Evolutionary conservation across 1,140 invertebrate species (phyloP).

Genomic region (Drosophila sulfurigaster): DNA sequence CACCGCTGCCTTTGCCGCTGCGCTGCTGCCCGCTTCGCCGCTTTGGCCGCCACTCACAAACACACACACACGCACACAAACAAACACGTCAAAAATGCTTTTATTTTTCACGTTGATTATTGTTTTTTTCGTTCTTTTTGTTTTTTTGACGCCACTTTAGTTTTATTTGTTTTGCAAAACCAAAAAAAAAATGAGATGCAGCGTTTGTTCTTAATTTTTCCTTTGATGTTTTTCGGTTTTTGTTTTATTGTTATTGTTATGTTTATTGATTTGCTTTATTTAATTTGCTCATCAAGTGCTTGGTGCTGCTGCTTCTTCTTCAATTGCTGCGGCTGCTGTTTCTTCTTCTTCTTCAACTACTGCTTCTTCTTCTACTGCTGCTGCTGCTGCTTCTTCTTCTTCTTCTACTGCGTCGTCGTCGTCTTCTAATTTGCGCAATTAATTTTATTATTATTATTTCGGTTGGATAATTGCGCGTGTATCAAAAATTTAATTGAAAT

Average conservation of each 20-base stretch:
- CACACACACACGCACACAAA: not conserved
- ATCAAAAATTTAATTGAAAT: constrained; percentile 36
- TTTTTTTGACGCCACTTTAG: not conserved
- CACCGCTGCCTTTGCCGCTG: constrained; percentile 14
- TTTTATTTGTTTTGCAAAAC: constrained; percentile 16
- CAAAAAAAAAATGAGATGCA: constrained; percentile 3
- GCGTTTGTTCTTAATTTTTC: constrained; percentile 20
- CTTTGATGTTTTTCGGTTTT: not conserved
- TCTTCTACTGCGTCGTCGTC: constrained; percentile 16
- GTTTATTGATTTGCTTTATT: constrained; percentile 56
- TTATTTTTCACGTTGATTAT: not conserved
- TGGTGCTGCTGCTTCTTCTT: constrained; percentile 21
- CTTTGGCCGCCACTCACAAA: not conserved
- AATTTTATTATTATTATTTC: constrained; percentile 5
- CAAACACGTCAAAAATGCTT: not conserved
- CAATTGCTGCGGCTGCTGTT: constrained; percentile 6
- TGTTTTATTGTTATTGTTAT: constrained; percentile 50
- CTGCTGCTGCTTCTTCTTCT: constrained; percentile 15
- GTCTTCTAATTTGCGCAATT: constrained; percentile 50
- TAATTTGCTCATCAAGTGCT: constrained; percentile 42
- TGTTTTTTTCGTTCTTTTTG: constrained; percentile 20
- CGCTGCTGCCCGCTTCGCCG: constrained; percentile 3
- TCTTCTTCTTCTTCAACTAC: constrained; percentile 6
- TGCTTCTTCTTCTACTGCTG: constrained; percentile 8
- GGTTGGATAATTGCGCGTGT: constrained; percentile 39